These are phyloP conservation scores for Loripinus fragilis DNA, from an alignment of 2,888 invertebrate species.

Conservation along the genomic window DNA sequence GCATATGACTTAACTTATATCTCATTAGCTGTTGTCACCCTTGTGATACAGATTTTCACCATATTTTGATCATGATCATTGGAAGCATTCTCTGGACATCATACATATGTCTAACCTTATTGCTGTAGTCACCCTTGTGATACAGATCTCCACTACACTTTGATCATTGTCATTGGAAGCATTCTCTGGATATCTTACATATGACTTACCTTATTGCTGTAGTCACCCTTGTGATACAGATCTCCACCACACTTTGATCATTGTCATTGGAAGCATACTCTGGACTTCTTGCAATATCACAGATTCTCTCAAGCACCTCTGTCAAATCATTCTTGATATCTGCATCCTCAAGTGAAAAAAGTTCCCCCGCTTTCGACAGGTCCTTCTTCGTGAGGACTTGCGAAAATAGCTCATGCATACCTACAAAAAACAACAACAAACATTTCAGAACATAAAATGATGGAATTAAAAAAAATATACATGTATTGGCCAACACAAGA, in stretches of 20 bases:
- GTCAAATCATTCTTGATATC: conserved; percentile 86
- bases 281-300: conserved; percentile 91
- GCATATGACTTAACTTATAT: no score
- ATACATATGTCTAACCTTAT: no score
- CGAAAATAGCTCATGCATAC: conserved; percentile 87
- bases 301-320: conserved; percentile 85
- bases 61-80: no score
- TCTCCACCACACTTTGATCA: conserved; percentile 97
- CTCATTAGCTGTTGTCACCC: no score
- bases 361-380: conserved; percentile 94
- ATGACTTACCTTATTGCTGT: conserved; percentile 90
- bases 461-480: no score
- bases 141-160: conserved; percentile 97
- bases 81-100: no score
- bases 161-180: conserved; percentile 95
- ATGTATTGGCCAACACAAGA: no score
- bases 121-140: no score
- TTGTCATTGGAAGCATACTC: conserved; percentile 94
- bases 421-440: conserved; percentile 38
- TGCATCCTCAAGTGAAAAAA: conserved; percentile 94
- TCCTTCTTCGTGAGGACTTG: conserved; percentile 95
- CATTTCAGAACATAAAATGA: no score
- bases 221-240: conserved; percentile 95
- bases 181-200: conserved; percentile 91
- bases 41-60: no score